phyloP scores from a whole-genome alignment of 1,140 invertebrate genomes.

The Luehdorfia chinensis region DNA sequence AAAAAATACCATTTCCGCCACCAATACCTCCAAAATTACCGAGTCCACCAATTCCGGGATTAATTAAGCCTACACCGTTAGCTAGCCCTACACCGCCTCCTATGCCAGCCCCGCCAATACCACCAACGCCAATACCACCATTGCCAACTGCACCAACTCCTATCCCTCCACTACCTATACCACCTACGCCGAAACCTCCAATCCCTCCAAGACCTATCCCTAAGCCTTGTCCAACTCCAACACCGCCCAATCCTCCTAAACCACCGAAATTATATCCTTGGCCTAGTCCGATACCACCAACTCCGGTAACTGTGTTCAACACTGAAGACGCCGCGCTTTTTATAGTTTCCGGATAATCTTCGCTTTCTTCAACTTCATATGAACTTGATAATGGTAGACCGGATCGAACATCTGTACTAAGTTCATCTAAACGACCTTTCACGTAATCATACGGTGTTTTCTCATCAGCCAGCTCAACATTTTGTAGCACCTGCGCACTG shows the following conservation, averaged over 20 bases:
- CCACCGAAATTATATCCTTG: constrained; percentile 42
- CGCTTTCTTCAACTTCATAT: constrained; percentile 73
- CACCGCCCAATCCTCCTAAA: constrained; percentile 40
- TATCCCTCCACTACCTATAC: constrained; percentile 37
- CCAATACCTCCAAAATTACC: constrained; percentile 51
- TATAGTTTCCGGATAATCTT: constrained; percentile 62
- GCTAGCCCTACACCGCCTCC: constrained; percentile 40
- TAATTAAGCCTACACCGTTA: constrained; percentile 49
- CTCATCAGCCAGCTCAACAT: constrained; percentile 54
- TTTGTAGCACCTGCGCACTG: constrained; percentile 38
- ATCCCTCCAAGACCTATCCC: constrained; percentile 39
- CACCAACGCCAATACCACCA: constrained; percentile 30
- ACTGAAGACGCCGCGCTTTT: constrained; percentile 63
- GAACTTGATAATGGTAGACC: constrained; percentile 62
- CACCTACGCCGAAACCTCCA: constrained; percentile 15
- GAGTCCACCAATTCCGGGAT: constrained; percentile 47
- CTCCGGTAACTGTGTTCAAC: constrained; percentile 57
- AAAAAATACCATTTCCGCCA: constrained; percentile 51
- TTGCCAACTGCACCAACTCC: constrained; percentile 28
- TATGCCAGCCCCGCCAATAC: constrained; percentile 30
- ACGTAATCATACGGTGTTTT: constrained; percentile 69
- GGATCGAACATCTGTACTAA: constrained; percentile 44
- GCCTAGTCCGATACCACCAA: constrained; percentile 44
- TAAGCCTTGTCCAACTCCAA: constrained; percentile 41
- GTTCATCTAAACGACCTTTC: constrained; percentile 53